Evolutionary conservation across 2,888 invertebrate genomes (phyloP), one percentile per base, ranked within the genome.

Genomic region (Eristalinus sepulchralis): DNA sequence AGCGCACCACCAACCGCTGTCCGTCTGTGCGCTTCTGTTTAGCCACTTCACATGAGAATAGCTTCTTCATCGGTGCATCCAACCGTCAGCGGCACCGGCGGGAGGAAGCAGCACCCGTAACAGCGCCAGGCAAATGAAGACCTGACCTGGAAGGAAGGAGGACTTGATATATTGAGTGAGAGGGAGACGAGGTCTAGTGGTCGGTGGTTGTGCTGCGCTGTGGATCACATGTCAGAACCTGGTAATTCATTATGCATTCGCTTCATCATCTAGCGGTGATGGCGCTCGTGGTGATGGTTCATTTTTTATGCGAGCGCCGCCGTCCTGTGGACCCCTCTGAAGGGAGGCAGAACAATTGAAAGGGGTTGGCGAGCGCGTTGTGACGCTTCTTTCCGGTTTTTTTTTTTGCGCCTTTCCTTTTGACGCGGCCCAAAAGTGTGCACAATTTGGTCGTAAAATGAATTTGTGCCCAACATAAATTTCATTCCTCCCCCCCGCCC

Each of bases 171-270:
- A 84, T 77, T 53, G 77, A 77, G 67, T 77, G 71, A 68, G 77
- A 47, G 47, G 17, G 47, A 47, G 57, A 57, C 11, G 55, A 72
- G 76, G 62, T 72, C 68, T 72, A 71, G 39, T 71, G 64, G 36
- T 36, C 11, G 22, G n/a, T 24, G 55, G 34, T 64, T 55, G 4
- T 53, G 62, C 55, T 34, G n/a, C 57, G 47, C 78, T 79, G 67
- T 71, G 63, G 84, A 85, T 85, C 85, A 85, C 68, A 82, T 85
- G 82, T 85, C 77, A 70, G 77, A 78, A 77, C 60, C 77, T 57
- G 57, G 85, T 73, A 73, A 85, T 85, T 77, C 82, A 85, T 85
- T 82, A 85, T 78, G 73, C 53, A 82, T 85, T 85, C 85, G 59
- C 85, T 77, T 82, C 82, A 78, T 78, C 85, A 77, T 68, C 53